Evolutionary conservation across 2,888 invertebrate genomes (phyloP).

Genomic region (Serrognathus titanus): DNA sequence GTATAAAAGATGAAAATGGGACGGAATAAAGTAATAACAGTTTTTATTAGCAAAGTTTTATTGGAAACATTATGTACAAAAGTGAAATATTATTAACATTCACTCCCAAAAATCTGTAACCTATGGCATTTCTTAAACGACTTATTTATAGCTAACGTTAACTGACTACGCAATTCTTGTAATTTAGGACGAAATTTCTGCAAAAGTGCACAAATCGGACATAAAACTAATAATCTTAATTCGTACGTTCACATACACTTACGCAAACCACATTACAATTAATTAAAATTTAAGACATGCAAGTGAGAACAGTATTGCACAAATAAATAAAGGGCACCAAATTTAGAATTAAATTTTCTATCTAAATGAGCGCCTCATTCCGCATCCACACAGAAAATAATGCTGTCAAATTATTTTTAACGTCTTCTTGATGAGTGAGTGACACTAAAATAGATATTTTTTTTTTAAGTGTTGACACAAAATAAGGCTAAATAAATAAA

Average conservation of each 20-base stretch:
- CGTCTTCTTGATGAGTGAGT: too few relatives aligned
- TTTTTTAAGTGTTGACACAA: too few relatives aligned
- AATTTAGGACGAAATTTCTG: neutral
- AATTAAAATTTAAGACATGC: constrained; percentile 6
- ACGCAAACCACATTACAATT: constrained; percentile 17
- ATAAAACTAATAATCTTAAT: constrained; percentile 11
- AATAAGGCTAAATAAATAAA: too few relatives aligned
- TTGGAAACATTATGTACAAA: constrained; percentile 16
- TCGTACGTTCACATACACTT: constrained; percentile 20
- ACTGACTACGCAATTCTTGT: neutral
- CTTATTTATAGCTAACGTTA: neutral
- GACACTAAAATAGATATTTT: too few relatives aligned
- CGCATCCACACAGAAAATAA: too few relatives aligned
- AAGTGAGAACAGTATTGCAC: neutral
- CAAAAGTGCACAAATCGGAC: neutral
- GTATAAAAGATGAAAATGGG: too few relatives aligned
- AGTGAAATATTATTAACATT: constrained; percentile 10
- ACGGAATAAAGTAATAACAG: too few relatives aligned
- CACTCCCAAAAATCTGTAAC: constrained; percentile 12
- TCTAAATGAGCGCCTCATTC: too few relatives aligned
- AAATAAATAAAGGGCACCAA: neutral
- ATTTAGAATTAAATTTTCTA: neutral
- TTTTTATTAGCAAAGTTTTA: too few relatives aligned
- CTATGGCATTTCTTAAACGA: constrained; percentile 12
- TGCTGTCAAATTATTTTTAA: too few relatives aligned